These are phyloP conservation scores for Homalodisca vitripennis DNA, from an alignment of 1,140 invertebrate genomes.

Conservation along the genomic window DNA sequence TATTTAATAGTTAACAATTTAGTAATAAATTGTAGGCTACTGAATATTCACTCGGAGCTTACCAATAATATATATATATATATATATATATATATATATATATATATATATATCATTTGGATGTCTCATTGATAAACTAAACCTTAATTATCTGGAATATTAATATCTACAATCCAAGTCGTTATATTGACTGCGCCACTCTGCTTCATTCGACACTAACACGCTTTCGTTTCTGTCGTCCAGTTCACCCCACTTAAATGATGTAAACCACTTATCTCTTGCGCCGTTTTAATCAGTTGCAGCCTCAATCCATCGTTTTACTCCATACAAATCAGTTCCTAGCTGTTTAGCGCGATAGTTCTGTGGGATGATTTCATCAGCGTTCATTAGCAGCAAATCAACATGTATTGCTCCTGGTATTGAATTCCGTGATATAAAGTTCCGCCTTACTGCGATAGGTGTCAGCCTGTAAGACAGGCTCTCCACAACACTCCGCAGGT, in stretches of 20 bases:
- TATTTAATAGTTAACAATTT: too few species aligned
- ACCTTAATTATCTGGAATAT: too few species aligned
- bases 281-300: neutral
- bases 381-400: neutral
- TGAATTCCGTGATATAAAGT: neutral
- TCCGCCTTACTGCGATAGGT: neutral
- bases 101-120: too few species aligned
- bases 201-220: too few species aligned
- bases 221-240: neutral
- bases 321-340: neutral
- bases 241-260: neutral
- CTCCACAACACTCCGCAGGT: neutral
- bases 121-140: too few species aligned
- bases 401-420: neutral
- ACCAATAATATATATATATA: too few species aligned
- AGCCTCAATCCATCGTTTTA: neutral
- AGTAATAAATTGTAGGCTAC: too few species aligned
- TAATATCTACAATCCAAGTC: too few species aligned
- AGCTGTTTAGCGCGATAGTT: neutral
- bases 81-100: too few species aligned
- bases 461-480: neutral
- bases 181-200: too few species aligned
- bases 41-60: too few species aligned
- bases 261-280: neutral
- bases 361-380: neutral